Conservation (phyloP, 1,140 invertebrate genomes). For the Panagrolaimus sp. region DNA sequence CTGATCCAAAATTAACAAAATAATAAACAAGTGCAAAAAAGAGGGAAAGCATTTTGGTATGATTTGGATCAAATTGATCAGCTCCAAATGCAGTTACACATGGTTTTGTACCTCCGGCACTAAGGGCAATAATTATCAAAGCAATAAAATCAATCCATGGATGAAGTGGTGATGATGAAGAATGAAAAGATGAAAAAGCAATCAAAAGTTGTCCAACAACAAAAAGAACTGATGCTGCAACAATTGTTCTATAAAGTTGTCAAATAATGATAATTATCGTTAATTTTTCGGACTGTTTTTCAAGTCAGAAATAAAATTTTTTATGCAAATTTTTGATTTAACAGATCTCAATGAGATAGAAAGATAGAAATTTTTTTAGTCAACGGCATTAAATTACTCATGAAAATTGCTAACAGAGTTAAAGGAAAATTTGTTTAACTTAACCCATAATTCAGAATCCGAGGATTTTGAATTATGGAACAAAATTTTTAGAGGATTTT, state of each 20-base stretch:
- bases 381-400: no score
- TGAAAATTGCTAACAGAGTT: no score
- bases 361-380: no score
- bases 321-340: no score
- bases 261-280: neutral
- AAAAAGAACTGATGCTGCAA: slow-evolving; percentile 69
- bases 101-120: slow-evolving; percentile 83
- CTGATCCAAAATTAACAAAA: slow-evolving; percentile 81
- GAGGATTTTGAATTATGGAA: no score
- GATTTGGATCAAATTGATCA: slow-evolving; percentile 80
- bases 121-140: slow-evolving; percentile 63
- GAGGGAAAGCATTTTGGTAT: slow-evolving; percentile 60
- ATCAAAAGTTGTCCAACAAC: slow-evolving; percentile 76
- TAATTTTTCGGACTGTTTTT: no score
- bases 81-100: slow-evolving; percentile 93
- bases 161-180: slow-evolving; percentile 65
- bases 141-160: slow-evolving; percentile 60
- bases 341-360: no score
- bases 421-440: no score
- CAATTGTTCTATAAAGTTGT: slow-evolving; percentile 60
- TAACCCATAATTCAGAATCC: no score
- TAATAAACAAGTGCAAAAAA: slow-evolving; percentile 93
- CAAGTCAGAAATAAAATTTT: no score
- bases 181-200: slow-evolving; percentile 67
- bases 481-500: no score